Base-by-base conservation (phyloP, 2,797 vertebrate genomes). In the Myotis daubentonii region DNA sequence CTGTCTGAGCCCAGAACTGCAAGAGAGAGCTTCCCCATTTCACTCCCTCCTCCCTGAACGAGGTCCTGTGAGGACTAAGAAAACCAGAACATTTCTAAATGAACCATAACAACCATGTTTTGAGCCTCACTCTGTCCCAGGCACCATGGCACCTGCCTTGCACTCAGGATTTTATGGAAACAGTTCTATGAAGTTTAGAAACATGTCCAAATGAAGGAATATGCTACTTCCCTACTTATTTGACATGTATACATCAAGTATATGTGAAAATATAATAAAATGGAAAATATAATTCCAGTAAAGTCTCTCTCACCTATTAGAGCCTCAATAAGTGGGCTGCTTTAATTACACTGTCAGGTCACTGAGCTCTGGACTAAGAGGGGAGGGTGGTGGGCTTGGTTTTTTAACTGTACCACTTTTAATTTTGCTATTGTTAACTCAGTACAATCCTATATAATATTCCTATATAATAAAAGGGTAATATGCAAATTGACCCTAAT, bases 311-410 rank as follows among this genome's bases (percentile, higher is more conserved):
- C 7, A n/a, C 23, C 1, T 0, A 4, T 0, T 3, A n/a, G 23
- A 22, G 1, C 16, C 23, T 51, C 10, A 2, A 0, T 7, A 38
- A 5, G 25, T 0, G 38, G 17, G 20, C 4, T 6, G 0, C 1
- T 47, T 82, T 41, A 15, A 25, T 38, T 20, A 3, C 0, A 0
- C 2, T 1, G 13, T 41, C 28, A 17, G 80, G 30, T 55, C 3
- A 2, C 30, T 53, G 30, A 11, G 6, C 44, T 6, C n/a, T 5
- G 22, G n/a, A 36, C n/a, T 41, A 4, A 6, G 16, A 55, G 30
- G 5, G 17, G n/a, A 20, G 65, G 17, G n/a, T 17, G 4, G n/a
- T 41, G 41, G 20, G 15, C 36, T 33, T 85, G 19, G 13, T 20
- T 68, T 68, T 68, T 62, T 25, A 84, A 28, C 44, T 2, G 3